Percentiles rank a stretch among this genome's conserved stretches.
phyloP scores from a whole-genome alignment of 2,797 vertebrate genomes.

The Falco berigora region DNA sequence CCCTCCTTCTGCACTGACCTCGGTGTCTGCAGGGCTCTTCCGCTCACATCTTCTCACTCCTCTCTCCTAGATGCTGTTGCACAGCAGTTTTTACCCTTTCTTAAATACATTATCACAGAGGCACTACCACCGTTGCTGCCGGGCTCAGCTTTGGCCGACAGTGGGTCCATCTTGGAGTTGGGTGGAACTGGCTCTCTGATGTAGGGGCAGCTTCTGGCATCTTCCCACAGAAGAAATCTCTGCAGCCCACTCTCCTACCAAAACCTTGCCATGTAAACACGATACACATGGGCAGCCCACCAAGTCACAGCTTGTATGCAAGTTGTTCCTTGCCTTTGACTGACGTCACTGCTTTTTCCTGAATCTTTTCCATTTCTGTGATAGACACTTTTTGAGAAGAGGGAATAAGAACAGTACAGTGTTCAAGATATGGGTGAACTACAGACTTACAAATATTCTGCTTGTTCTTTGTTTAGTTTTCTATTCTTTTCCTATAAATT shows the following conservation, averaged over 20 bases:
- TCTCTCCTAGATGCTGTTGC: neutral
- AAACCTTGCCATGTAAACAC: neutral
- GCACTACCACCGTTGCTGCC: rapidly evolving
- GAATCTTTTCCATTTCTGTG: neutral
- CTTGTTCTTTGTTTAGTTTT: neutral
- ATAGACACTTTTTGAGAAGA: neutral
- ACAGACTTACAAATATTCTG: neutral
- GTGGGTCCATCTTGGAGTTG: neutral
- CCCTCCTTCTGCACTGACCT: neutral
- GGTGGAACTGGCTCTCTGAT: neutral
- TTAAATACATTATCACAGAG: neutral
- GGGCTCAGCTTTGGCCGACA: neutral
- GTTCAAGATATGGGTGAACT: neutral
- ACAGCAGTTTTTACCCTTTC: neutral
- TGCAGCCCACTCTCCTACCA: neutral
- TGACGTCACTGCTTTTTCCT: neutral
- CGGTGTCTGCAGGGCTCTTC: neutral
- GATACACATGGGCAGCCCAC: neutral
- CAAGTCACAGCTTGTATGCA: neutral
- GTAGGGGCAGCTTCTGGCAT: no score
- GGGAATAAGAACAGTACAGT: rapidly evolving
- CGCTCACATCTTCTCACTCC: neutral
- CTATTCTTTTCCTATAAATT: neutral
- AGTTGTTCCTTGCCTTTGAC: neutral
- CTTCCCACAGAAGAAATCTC: neutral